Evolutionary conservation across 2,888 invertebrate genomes (phyloP).

Genomic region (Doris montereyensis): DNA sequence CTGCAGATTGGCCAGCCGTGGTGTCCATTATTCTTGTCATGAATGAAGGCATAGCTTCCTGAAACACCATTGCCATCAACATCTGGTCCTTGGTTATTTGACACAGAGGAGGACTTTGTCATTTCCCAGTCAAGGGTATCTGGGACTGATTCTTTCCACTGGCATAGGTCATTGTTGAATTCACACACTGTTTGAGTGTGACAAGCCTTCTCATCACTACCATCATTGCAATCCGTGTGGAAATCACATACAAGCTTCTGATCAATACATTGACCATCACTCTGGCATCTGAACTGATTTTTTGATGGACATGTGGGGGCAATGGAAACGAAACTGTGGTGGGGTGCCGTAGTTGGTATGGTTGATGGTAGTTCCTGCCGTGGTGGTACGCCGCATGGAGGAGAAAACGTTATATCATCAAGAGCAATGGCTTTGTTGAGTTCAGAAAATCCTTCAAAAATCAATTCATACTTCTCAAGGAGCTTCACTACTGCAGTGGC

Average conservation of each 20-base stretch:
- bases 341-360: conserved; percentile 44
- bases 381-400: conserved; percentile 57
- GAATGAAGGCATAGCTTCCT: conserved; percentile 60
- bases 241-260: conserved; percentile 51
- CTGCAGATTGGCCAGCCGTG: conserved; percentile 49
- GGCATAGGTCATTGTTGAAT: conserved; percentile 63
- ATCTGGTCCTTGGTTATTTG: conserved; percentile 44
- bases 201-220: conserved; percentile 53
- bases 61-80: conserved; percentile 54
- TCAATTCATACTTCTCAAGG: not conserved
- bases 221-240: conserved; percentile 47
- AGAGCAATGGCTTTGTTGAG: conserved; percentile 59
- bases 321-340: conserved; percentile 35
- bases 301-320: conserved; percentile 37
- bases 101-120: conserved; percentile 23
- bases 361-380: conserved; percentile 43
- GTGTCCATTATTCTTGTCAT: conserved; percentile 50
- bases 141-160: conserved; percentile 55
- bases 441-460: not conserved
- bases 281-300: conserved; percentile 44
- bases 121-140: conserved; percentile 65
- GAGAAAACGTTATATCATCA: conserved; percentile 67
- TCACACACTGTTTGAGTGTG: conserved; percentile 52
- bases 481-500: not conserved
- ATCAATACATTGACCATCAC: conserved; percentile 52